Conservation (phyloP, 1,140 invertebrate species). For the Pinna nobilis region DNA sequence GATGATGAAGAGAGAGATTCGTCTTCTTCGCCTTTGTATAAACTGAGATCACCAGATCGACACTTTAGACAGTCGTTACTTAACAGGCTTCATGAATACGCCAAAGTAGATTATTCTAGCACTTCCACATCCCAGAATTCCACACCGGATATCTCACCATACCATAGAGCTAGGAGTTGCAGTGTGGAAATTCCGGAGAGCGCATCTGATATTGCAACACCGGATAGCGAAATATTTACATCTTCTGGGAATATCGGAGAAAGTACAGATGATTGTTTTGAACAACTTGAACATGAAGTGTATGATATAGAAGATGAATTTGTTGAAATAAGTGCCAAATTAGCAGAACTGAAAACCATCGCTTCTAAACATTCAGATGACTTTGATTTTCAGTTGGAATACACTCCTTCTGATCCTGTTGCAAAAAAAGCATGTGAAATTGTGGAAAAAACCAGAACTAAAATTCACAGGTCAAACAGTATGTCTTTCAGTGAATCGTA, state of each 20-base stretch:
- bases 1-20: slow-evolving; percentile 44
- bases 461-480: slow-evolving; percentile 10
- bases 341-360: slow-evolving; percentile 54
- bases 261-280: slow-evolving; percentile 49
- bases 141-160: slow-evolving; percentile 48
- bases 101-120: slow-evolving; percentile 50
- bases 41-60: slow-evolving; percentile 43
- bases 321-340: slow-evolving; percentile 58
- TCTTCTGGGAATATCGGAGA: slow-evolving; percentile 25
- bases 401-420: slow-evolving; percentile 29
- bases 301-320: slow-evolving; percentile 66
- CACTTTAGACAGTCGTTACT: slow-evolving; percentile 56
- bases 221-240: slow-evolving; percentile 53
- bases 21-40: slow-evolving; percentile 32
- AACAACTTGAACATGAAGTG: slow-evolving; percentile 64
- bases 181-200: slow-evolving; percentile 45
- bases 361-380: slow-evolving; percentile 20
- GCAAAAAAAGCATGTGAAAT: slow-evolving; percentile 23
- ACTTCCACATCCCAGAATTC: slow-evolving; percentile 53
- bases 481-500: not conserved
- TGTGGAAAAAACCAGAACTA: slow-evolving; percentile 23
- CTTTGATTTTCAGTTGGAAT: slow-evolving; percentile 13
- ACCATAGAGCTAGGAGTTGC: slow-evolving; percentile 10
- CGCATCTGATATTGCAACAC: slow-evolving; percentile 47
- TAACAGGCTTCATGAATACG: slow-evolving; percentile 58